phyloP scores from a whole-genome alignment of 2,113 vertebrate species.

The Cyphomyrus plagiostoma region DNA sequence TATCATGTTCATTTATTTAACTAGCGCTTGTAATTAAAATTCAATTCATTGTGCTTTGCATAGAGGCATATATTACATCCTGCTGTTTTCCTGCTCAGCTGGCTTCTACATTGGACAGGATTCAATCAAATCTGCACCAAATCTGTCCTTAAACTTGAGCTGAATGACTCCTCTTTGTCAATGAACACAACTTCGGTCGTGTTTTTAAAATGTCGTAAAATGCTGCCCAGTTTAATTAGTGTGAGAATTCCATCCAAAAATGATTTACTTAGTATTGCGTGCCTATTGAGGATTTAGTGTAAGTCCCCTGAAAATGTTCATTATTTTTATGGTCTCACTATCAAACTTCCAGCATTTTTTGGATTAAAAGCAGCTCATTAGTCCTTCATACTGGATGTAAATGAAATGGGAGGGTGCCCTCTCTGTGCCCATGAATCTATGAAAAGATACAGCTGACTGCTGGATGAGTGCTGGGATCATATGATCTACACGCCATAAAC shows the following conservation, averaged over 20 bases:
- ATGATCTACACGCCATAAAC: background rate
- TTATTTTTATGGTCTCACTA: background rate
- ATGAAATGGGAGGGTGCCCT: background rate
- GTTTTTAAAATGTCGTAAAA: background rate
- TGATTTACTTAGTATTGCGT: background rate
- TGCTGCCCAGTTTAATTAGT: background rate
- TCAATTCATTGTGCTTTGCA: constrained; percentile 26
- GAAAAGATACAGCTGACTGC: background rate
- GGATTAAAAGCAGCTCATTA: background rate
- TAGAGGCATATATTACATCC: constrained; percentile 24
- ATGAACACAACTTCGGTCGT: background rate
- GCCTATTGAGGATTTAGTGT: background rate
- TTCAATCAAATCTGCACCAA: constrained; percentile 16
- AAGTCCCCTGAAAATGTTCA: background rate
- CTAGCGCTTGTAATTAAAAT: constrained; percentile 44
- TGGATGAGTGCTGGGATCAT: background rate
- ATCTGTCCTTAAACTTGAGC: constrained; percentile 21
- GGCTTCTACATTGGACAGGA: background rate
- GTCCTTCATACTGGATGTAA: background rate
- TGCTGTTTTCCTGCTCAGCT: constrained; percentile 20
- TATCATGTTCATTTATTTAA: constrained; percentile 44
- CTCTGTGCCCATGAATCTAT: background rate
- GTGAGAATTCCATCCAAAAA: background rate
- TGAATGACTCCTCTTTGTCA: background rate
- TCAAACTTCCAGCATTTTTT: background rate